Evolutionary conservation across 2,888 invertebrate species (phyloP), one percentile per base, ranked within the genome.

Genomic region (Anoncus sp.): DNA sequence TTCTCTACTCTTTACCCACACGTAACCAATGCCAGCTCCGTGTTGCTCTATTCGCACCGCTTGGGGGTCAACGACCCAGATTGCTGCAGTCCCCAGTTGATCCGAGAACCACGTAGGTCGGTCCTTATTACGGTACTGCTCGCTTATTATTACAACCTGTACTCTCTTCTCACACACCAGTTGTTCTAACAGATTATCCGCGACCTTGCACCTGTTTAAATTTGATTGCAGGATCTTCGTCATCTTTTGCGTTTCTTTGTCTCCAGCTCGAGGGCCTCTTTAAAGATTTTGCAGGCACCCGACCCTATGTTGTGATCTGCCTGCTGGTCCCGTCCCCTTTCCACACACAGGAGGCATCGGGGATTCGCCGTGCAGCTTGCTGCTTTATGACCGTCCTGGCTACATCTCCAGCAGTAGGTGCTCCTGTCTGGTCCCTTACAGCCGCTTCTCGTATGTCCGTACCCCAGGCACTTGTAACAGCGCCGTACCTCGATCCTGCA

Each of bases 181-280:
- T 47, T 77, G 77, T 5, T 65, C 49, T 20, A 77, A 67, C 40
- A 80, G 66, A 38, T 71, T 57, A 38, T 80, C 16, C 4, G 75
- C 76, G 0, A 53, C 51, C n/a, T 59, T 49, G 38, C 73, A 63
- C 14, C 75, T 35, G 59, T 80, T 49, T 45, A 79, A 27, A 69
- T 79, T 79, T 0, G 77, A 74, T 38, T 77, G 80, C 5, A 74
- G 45, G 16, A 74, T 3, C 0, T 14, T 51, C 16, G 43, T 71
- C 72, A 67, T 76, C 57, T 53, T 18, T n/a, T n/a, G n/a, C 18
- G 40, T 16, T 45, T 55, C 31, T 31, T 31, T 31, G 4, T 31
- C 31, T 6, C 7, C 7, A 6, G 4, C 5, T 31, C 31, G 5
- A 31, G 31, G 24, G 65, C 38, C 45, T 40, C 16, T 16, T 65